These are phyloP conservation scores for Calyptomena viridis DNA, from an alignment of 2,113 vertebrate species.

Conservation along the genomic window DNA sequence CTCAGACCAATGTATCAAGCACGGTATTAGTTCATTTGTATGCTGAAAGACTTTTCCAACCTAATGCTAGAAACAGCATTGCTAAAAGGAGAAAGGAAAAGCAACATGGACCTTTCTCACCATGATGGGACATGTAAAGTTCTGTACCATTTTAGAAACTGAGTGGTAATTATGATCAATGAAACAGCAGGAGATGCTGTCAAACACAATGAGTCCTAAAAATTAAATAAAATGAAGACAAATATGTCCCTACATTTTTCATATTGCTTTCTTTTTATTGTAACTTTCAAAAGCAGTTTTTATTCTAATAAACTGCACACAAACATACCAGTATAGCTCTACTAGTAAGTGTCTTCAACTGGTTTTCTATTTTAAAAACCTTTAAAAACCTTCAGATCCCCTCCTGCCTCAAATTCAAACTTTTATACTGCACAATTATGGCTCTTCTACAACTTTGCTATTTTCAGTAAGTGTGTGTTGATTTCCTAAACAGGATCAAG, in stretches of 20 bases:
- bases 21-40: neutral
- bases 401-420: neutral
- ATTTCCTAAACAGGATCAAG: neutral
- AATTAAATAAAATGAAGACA: neutral
- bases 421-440: neutral
- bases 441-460: neutral
- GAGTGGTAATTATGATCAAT: neutral
- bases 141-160: neutral
- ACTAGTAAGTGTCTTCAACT: neutral
- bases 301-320: neutral
- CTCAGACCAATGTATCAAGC: neutral
- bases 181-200: neutral
- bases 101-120: neutral
- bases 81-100: neutral
- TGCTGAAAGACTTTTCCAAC: neutral
- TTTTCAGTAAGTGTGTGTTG: neutral
- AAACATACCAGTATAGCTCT: neutral
- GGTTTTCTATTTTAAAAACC: neutral
- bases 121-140: fast-evolving
- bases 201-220: neutral
- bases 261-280: neutral
- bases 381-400: neutral
- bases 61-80: neutral
- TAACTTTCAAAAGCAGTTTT: neutral
- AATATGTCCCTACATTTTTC: neutral